A percentile compares a stretch with the other conserved stretches of the same genome.
These are phyloP conservation scores for Syrista parreyssii DNA, from an alignment of 2,888 invertebrate genomes.

Conservation along the genomic window DNA sequence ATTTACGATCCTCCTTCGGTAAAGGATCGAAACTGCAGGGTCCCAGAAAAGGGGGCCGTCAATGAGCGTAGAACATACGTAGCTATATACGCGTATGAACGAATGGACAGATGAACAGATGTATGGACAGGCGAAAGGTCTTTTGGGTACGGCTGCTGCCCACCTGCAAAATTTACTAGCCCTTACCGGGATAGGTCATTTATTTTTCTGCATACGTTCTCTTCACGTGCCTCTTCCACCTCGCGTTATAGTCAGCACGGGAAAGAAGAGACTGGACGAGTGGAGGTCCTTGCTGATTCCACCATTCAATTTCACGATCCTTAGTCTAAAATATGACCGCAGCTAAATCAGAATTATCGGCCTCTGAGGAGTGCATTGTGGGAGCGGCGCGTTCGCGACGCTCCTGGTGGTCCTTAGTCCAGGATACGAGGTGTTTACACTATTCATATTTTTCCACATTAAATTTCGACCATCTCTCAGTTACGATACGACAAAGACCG, in stretches of 20 bases:
- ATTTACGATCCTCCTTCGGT: slow-evolving; percentile 41
- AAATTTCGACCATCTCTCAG: not conserved
- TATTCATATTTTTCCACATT: not conserved
- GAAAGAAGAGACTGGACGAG: slow-evolving; percentile 19
- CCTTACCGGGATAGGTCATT: slow-evolving; percentile 41
- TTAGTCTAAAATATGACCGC: slow-evolving; percentile 54
- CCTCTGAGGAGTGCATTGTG: slow-evolving; percentile 16
- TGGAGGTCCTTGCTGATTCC: slow-evolving; percentile 43
- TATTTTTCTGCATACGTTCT: slow-evolving; percentile 37
- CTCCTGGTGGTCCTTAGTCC: not conserved
- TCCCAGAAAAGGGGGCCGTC: not conserved
- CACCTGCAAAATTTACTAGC: slow-evolving; percentile 51
- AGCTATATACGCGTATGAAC: not conserved
- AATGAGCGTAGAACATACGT: not conserved
- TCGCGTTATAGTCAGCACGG: not conserved
- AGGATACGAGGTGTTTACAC: not conserved
- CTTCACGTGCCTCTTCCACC: not conserved
- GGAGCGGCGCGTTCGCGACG: not conserved
- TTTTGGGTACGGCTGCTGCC: slow-evolving; percentile 26
- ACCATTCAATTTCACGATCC: slow-evolving; percentile 58
- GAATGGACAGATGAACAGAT: not conserved
- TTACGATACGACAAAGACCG: not conserved
- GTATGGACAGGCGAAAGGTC: not conserved
- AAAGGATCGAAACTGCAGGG: slow-evolving; percentile 15
- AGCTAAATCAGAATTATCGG: slow-evolving; percentile 59